These are phyloP conservation scores for Auanema freiburgensis DNA, from an alignment of 2,888 invertebrate species.

Conservation along the genomic window DNA sequence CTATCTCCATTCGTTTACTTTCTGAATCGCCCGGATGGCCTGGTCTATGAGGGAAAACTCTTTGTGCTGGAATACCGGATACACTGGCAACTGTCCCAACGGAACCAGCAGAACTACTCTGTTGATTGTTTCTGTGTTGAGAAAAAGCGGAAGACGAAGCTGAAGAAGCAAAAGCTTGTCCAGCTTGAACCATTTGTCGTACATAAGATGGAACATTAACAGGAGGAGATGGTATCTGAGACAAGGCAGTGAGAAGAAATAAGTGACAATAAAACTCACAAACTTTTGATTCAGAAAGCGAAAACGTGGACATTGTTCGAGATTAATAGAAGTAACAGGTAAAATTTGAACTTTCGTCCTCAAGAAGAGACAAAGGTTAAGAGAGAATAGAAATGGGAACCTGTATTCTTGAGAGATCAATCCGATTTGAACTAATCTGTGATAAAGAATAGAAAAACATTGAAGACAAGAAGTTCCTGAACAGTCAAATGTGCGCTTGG, in stretches of 20 bases:
- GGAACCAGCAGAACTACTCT: no score
- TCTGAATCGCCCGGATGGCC: no score
- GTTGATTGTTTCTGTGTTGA: no score
- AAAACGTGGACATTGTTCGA: conserved; percentile 9
- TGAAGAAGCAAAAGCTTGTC: conserved; percentile 3
- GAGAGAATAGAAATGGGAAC: conserved; percentile 9
- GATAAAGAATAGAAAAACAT: conserved; percentile 50
- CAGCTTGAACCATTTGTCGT: conserved; percentile 11
- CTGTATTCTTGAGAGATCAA: conserved; percentile 31
- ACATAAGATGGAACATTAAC: conserved; percentile 6
- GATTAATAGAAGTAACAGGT: conserved; percentile 4
- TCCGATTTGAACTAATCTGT: conserved; percentile 49
- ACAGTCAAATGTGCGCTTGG: conserved; percentile 48
- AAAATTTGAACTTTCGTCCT: conserved; percentile 3
- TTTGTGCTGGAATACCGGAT: no score
- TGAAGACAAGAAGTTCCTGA: conserved; percentile 48
- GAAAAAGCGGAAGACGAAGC: no score
- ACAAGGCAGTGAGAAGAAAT: not conserved
- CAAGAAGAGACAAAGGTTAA: not conserved
- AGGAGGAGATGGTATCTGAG: conserved; percentile 14
- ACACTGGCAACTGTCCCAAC: no score
- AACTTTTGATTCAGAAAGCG: conserved; percentile 1
- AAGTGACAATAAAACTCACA: no score
- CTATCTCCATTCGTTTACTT: no score
- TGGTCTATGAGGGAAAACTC: no score